These are phyloP conservation scores for Drosophila vallismaia DNA, from an alignment of 2,888 invertebrate species.

Conservation along the genomic window DNA sequence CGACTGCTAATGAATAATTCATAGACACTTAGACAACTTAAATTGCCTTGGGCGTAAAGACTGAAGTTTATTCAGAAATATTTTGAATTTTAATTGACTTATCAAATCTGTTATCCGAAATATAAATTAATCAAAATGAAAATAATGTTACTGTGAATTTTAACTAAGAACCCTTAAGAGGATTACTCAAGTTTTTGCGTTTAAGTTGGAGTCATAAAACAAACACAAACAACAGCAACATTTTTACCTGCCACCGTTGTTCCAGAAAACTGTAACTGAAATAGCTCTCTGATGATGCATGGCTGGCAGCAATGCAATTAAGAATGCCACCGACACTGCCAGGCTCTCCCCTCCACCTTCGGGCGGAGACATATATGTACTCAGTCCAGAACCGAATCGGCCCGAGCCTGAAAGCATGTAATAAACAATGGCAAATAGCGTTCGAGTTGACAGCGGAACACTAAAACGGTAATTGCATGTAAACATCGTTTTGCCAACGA, in stretches of 20 bases:
- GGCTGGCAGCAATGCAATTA: slow-evolving; percentile 68
- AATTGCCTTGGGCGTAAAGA: slow-evolving; percentile 18
- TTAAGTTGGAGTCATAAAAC: slow-evolving; percentile 21
- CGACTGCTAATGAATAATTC: slow-evolving; percentile 64
- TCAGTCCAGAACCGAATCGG: not conserved
- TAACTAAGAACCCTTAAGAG: not conserved
- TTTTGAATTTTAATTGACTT: slow-evolving; percentile 38
- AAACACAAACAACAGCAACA: slow-evolving; percentile 54
- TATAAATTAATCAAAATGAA: slow-evolving; percentile 7
- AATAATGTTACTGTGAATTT: not conserved
- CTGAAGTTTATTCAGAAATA: slow-evolving; percentile 14
- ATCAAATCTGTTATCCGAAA: slow-evolving; percentile 16
- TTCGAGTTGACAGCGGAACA: slow-evolving; percentile 69
- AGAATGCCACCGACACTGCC: slow-evolving; percentile 26
- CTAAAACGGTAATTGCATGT: slow-evolving; percentile 75
- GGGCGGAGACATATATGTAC: not conserved
- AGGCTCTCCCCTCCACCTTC: not conserved
- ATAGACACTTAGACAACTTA: slow-evolving; percentile 44
- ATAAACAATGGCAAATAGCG: slow-evolving; percentile 68
- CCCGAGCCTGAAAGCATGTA: slow-evolving; percentile 35
- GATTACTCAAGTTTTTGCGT: not conserved
- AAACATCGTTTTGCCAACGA: slow-evolving; percentile 62
- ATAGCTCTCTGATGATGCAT: slow-evolving; percentile 69
- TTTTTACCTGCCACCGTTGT: slow-evolving; percentile 50
- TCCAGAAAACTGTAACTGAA: slow-evolving; percentile 33